Conservation (phyloP, 2,113 vertebrate genomes). For the Ovis canadensis region DNA sequence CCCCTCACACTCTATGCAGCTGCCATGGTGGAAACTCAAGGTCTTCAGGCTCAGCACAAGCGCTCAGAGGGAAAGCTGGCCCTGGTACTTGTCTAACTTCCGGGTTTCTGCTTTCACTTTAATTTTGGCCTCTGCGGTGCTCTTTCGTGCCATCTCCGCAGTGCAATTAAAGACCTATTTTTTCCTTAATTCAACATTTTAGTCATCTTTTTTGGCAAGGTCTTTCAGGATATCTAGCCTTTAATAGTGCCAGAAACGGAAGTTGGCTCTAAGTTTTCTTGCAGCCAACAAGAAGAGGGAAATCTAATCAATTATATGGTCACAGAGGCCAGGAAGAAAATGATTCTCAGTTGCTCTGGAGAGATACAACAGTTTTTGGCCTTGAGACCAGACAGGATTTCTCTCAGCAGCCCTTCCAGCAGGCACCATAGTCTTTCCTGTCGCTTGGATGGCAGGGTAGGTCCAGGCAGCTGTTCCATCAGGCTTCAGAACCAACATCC, state of each 20-base stretch:
- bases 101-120: slow-evolving; percentile 20
- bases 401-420: not conserved
- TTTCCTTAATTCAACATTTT: slow-evolving; percentile 31
- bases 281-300: not conserved
- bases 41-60: not conserved
- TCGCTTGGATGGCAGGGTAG: not conserved
- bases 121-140: not conserved
- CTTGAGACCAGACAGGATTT: not conserved
- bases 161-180: not conserved
- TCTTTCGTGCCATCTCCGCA: not conserved
- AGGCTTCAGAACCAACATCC: not conserved
- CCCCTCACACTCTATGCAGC: not conserved
- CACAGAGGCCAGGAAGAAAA: slow-evolving; percentile 19
- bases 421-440: not conserved
- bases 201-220: not conserved
- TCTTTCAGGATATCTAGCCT: not conserved
- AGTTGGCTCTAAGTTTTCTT: not conserved
- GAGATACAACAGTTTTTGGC: slow-evolving; percentile 12
- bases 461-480: not conserved
- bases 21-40: not conserved
- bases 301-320: slow-evolving; percentile 37
- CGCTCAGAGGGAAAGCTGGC: not conserved
- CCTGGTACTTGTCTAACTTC: not conserved
- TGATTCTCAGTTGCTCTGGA: slow-evolving; percentile 11
- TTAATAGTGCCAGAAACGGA: slow-evolving; percentile 15